Base-by-base conservation (phyloP, 2,888 invertebrate genomes). In the Pristionchus japonicus region DNA sequence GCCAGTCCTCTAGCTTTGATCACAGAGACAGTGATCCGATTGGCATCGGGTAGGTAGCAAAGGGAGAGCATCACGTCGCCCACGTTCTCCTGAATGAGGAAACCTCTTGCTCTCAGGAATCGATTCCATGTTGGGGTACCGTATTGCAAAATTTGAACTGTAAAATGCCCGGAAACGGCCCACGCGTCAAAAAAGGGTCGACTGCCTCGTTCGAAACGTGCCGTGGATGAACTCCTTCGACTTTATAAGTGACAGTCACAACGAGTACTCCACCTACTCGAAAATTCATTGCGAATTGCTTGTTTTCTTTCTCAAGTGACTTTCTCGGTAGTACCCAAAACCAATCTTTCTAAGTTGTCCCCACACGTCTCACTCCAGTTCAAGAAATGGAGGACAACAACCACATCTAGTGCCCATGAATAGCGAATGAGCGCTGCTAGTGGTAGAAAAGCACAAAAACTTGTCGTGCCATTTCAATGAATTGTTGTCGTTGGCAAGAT, bases 11-110 rank as follows among this genome's bases (percentile, higher is more conserved):
- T 96, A 0, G 97, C 98, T 95, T 98, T 98, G 92, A 98, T 97
- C 82, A 98, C 96, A 0, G 97, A 97, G 31, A 98, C 96, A 0
- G 98, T 98, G 31, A 98, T 96, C 40, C 98, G 96, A 27, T 97
- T 97, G 47, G 97, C 97, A 37, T 97, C 97, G n/a, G 98, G 98
- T 57, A 98, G 95, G 95, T 97, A 98, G 94, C 98, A 97, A 82
- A 98, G 95, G 0, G 98, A 97, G 87, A 98, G 95, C 97, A 98
- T 97, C 94, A 98, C 95, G 95, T 98, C 98, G 0, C 98, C 98
- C 27, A 97, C 97, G 92, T 97, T 97, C 96, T 97, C 95, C 93
- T 94, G 82, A n/a, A n/a, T n/a, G n/a, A n/a, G n/a, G n/a, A n/a
- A n/a, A n/a, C n/a, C n/a, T 43, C 7, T 43, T 43, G 43, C 43